Conservation (phyloP, 2,113 vertebrate species). For the Patagioenas fasciata region DNA sequence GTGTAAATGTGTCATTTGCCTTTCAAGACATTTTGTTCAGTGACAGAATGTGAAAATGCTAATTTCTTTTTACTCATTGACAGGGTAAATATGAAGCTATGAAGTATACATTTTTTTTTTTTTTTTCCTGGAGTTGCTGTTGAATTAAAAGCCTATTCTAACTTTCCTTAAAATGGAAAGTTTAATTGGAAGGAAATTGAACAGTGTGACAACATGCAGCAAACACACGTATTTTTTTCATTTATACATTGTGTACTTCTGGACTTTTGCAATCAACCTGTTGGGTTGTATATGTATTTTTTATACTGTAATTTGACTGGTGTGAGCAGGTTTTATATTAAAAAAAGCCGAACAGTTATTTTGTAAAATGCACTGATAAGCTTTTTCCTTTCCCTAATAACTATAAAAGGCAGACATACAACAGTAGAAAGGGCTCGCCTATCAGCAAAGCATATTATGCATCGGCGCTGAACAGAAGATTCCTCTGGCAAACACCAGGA, state of each 20-base stretch:
- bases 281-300: background rate
- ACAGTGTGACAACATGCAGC: background rate
- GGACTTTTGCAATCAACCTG: constrained; percentile 23
- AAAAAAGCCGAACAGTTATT: background rate
- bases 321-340: background rate
- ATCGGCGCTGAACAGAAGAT: background rate
- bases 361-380: background rate
- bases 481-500: background rate
- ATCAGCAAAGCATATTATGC: background rate
- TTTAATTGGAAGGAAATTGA: constrained; percentile 37
- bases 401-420: background rate
- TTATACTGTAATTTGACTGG: constrained; percentile 12
- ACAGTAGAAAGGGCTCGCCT: background rate
- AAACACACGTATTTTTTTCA: background rate
- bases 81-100: constrained; percentile 12
- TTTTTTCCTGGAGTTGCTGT: background rate
- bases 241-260: constrained; percentile 16
- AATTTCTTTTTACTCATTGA: background rate
- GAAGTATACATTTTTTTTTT: constrained; percentile 3
- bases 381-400: background rate
- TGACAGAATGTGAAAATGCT: constrained; percentile 3
- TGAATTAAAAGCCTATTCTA: constrained; percentile 2
- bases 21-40: constrained; percentile 25
- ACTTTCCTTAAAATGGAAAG: constrained; percentile 4
- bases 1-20: constrained; percentile 14